Conservation (phyloP, 2,888 invertebrate genomes). For the Cloeon dipterum region DNA sequence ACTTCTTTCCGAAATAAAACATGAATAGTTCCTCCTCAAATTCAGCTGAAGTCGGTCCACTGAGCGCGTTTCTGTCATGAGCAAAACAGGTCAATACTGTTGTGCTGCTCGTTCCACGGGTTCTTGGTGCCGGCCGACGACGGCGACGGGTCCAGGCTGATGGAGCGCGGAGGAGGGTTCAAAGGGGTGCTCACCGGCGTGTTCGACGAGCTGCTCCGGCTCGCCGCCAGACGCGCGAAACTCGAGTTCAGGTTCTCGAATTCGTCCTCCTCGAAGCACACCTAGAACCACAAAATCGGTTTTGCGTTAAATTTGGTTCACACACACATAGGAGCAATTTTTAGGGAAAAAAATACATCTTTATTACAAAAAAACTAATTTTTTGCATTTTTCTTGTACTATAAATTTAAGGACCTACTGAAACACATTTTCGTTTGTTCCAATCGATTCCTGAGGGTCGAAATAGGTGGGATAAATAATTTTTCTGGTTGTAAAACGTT, state of each 20-base stretch:
- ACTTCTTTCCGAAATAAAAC: no score
- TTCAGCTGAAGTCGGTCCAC: no score
- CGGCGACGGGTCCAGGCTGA: background rate
- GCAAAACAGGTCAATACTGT: background rate
- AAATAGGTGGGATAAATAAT: no score
- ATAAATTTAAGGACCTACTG: no score
- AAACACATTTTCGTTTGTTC: no score
- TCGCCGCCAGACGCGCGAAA: conserved; percentile 1
- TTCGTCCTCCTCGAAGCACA: conserved; percentile 1
- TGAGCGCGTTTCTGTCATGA: background rate
- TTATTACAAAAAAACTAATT: background rate
- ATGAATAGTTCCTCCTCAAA: no score
- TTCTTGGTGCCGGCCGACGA: background rate
- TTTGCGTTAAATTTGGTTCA: no score
- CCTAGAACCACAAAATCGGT: background rate
- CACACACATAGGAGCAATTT: no score
- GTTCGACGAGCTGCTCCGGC: background rate
- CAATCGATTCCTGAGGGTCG: no score
- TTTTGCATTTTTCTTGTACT: no score
- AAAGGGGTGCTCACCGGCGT: background rate
- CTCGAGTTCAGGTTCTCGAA: background rate
- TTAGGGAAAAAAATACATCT: background rate
- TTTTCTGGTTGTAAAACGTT: no score
- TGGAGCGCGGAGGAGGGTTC: background rate
- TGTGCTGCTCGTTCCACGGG: background rate